Evolutionary conservation across 1,140 invertebrate species (phyloP).

Genomic region (Eumeta japonica): DNA sequence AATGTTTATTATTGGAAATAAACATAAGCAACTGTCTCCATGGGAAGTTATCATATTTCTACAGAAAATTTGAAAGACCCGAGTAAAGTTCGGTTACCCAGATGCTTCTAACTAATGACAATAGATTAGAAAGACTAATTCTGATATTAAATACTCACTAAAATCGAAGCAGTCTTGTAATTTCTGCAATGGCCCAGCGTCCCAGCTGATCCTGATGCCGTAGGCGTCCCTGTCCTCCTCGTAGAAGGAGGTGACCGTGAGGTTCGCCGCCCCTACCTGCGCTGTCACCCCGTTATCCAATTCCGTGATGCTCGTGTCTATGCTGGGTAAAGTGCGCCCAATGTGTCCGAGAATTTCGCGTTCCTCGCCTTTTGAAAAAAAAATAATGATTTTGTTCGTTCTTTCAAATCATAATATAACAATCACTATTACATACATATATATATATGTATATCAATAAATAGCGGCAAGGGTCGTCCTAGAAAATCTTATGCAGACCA

Average conservation of each 20-base stretch:
- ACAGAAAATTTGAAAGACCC: too few relatives aligned
- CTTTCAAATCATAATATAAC: constrained; percentile 5
- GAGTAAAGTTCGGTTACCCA: too few relatives aligned
- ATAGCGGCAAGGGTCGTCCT: too few relatives aligned
- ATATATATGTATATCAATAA: too few relatives aligned
- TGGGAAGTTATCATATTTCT: too few relatives aligned
- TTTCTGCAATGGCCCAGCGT: constrained; percentile 19
- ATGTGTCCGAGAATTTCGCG: constrained; percentile 28
- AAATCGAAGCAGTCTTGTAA: constrained; percentile 48
- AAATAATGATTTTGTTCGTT: background rate
- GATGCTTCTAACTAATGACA: background rate
- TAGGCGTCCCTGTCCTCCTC: constrained; percentile 23
- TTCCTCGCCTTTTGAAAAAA: constrained; percentile 20
- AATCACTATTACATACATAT: background rate
- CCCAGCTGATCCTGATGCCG: constrained; percentile 42
- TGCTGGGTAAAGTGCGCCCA: constrained; percentile 28
- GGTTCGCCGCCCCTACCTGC: constrained; percentile 22
- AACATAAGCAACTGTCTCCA: too few relatives aligned
- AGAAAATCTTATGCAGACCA: too few relatives aligned
- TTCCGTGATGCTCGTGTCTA: constrained; percentile 19
- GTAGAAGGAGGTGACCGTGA: constrained; percentile 27
- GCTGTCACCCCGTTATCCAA: constrained; percentile 28
- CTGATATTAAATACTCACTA: constrained; percentile 19
- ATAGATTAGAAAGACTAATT: background rate
- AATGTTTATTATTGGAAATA: too few relatives aligned